Conservation (phyloP, 1,140 invertebrate genomes). For the Magallana ariakensis region DNA sequence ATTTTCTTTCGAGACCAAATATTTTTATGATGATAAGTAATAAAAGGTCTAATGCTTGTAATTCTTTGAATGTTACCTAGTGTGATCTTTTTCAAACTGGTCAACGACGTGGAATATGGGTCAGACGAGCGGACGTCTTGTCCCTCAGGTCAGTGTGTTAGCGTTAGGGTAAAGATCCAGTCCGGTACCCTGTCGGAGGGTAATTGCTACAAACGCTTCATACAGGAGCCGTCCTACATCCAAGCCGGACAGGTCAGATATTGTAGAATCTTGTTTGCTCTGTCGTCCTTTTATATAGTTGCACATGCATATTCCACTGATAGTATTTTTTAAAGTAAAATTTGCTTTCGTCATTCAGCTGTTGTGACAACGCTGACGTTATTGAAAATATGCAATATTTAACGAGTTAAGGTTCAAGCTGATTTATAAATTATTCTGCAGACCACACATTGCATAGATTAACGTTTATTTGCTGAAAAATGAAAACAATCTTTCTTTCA, state of each 20-base stretch:
- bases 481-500: not conserved
- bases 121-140: not conserved
- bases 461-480: too few species aligned
- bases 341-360: not conserved
- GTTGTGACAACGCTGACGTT: not conserved
- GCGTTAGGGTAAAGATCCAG: not conserved
- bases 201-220: not conserved
- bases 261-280: not conserved
- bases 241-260: not conserved
- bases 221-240: not conserved
- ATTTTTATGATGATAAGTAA: too few species aligned
- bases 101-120: not conserved
- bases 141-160: not conserved
- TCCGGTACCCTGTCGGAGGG: not conserved
- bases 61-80: not conserved
- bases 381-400: not conserved
- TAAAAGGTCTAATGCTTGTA: too few species aligned
- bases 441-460: not conserved
- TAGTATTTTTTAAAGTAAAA: too few species aligned
- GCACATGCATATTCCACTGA: too few species aligned
- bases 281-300: too few species aligned
- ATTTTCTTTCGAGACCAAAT: too few species aligned
- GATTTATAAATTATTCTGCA: not conserved
- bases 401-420: not conserved
- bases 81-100: slow-evolving; percentile 21